A percentile compares a stretch with the other conserved stretches of the same genome.
Conservation (phyloP, 2,113 vertebrate species). For the Malurus elegans region DNA sequence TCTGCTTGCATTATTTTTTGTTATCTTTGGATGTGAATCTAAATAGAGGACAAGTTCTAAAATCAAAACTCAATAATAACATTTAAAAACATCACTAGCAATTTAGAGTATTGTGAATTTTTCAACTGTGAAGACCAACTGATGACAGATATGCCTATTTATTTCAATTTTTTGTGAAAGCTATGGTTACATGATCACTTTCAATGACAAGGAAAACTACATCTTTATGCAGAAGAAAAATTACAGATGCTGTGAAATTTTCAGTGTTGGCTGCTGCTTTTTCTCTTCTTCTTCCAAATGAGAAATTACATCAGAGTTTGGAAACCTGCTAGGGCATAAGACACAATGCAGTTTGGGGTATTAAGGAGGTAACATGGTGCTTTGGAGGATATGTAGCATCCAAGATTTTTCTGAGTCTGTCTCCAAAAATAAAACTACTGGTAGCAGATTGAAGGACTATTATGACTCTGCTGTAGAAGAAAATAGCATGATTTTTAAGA, state of each 20-base stretch:
- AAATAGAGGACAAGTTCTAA: background rate
- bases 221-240: background rate
- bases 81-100: background rate
- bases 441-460: background rate
- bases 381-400: background rate
- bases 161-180: background rate
- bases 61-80: background rate
- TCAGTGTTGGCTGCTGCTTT: background rate
- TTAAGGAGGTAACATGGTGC: background rate
- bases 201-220: background rate
- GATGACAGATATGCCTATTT: background rate
- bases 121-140: background rate
- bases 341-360: background rate
- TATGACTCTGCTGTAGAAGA: background rate
- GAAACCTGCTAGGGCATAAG: background rate
- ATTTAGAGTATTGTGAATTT: background rate
- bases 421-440: background rate
- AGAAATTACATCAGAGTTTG: background rate
- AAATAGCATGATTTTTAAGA: background rate
- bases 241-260: background rate
- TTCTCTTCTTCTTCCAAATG: background rate
- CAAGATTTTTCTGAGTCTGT: background rate
- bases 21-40: background rate
- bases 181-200: background rate
- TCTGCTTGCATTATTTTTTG: background rate